Evolutionary conservation across 2,888 invertebrate species (phyloP).

Genomic region (Blera fallax): DNA sequence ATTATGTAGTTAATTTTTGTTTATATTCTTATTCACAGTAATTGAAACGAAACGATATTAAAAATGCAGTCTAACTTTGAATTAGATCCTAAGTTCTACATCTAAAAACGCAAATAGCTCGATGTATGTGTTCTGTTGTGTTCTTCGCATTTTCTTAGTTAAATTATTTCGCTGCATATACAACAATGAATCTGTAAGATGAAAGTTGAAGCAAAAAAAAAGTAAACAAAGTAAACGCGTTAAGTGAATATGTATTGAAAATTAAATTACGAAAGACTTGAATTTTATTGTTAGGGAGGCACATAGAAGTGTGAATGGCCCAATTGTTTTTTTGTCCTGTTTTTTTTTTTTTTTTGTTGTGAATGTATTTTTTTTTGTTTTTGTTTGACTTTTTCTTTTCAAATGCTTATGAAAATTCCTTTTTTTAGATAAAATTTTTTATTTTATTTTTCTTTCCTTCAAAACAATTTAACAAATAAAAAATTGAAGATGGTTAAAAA

Average conservation of each 20-base stretch:
- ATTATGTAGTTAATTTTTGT: constrained; percentile 2
- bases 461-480: constrained; percentile 6
- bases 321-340: constrained; percentile 12
- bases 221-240: background rate
- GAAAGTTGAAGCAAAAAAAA: constrained; percentile 6
- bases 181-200: constrained; percentile 1
- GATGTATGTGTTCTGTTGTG: background rate
- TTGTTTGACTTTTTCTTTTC: background rate
- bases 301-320: constrained; percentile 15
- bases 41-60: background rate
- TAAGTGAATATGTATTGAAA: background rate
- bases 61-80: background rate
- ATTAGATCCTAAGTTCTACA: background rate
- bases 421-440: constrained; percentile 6
- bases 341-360: background rate
- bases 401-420: background rate
- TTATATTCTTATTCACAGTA: background rate
- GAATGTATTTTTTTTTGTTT: constrained; percentile 33
- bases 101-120: background rate
- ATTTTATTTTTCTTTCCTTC: background rate
- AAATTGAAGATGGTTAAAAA: constrained; percentile 8
- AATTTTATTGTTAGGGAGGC: constrained; percentile 3
- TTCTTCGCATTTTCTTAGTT: constrained; percentile 1
- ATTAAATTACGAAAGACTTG: constrained; percentile 38
- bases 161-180: constrained; percentile 19